Base-by-base conservation (phyloP, 2,888 invertebrate genomes). In the Hyposoter didymator region DNA sequence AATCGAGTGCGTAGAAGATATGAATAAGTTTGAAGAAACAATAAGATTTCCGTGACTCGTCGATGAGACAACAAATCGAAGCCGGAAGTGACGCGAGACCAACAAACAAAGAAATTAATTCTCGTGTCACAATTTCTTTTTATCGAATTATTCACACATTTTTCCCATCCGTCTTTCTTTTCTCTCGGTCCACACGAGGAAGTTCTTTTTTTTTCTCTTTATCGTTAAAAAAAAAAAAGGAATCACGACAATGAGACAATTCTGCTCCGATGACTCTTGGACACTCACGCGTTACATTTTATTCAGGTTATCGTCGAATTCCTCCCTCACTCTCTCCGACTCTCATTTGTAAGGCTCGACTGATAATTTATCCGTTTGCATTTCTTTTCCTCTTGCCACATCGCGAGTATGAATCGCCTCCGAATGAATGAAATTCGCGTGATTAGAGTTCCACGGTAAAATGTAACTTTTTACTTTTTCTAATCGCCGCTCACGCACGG, bases 301-400 rank as follows among this genome's bases (percentile, higher is more conserved):
- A 84, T 85, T 75, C 78, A 85, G 85, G 82, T 75, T 79, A 85
- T 85, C 85, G 59, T 59, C 45, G 35, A 67, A 67, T 52, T 43
- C 74, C 66, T 32, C 28, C n/a, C 19, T 66, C 64, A 28, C 32
- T 17, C 59, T 55, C 39, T 59, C 43, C 8, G 45, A n/a, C 52
- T 62, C 35, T 49, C 14, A 35, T 52, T 43, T 19, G 7, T 22
- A 43, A 69, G 19, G n/a, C 67, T 55, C 78, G 67, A 67, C 66
- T 55, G 66, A 55, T 67, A 19, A 66, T 78, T 69, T 10, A 43
- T 69, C 32, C 22, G 22, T 45, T 76, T 39, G 19, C 66, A 17
- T 67, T 52, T 64, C 43, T 69, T 55, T 78, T 39, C n/a, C 22
- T 67, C 35, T 39, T 39, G 39, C 67, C 10, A 78, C 43, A 55